Evolutionary conservation across 2,113 vertebrate species (phyloP), one percentile per base, ranked within the genome.

Genomic region (Pycnonotus jocosus): DNA sequence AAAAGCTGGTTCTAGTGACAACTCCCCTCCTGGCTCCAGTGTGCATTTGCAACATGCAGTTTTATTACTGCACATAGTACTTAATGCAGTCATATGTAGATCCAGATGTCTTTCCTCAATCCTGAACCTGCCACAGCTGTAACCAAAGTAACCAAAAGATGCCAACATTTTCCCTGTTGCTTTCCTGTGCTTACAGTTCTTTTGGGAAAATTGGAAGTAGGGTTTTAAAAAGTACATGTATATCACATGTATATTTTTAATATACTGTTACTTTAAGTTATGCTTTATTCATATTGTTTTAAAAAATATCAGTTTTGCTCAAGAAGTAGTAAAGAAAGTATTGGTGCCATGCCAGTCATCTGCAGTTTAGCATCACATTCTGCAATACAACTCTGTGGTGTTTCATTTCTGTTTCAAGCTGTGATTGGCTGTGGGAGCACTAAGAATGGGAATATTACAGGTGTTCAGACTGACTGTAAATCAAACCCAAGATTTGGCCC

Each of bases 361-460:
- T 93, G 60, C 69, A 86, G 47, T 80, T 88, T 64, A 88, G 44
- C 53, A 48, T 72, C 79, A 40, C 70, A 5, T 83, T 94, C 92
- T 92, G 68, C 56, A 86, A 23, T 90, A 78, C 79, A 70, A 21
- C 48, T 48, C 44, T 62, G 4, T 2, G 14, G 89, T 82, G 79
- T 95, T 96, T 92, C 73, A 81, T 93, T 92, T 68, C 87, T 95
- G 53, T 72, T 89, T 65, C 69, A 40, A 71, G 44, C 74, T 74
- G 74, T 78, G n/a, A 21, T n/a, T 84, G 95, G 83, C 74, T 81
- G 11, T 80, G 86, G 91, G 90, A 85, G 56, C 68, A 78, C 50
- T 66, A 61, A 72, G 53, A 83, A 27, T 86, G 70, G 73, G 54
- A 76, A 86, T 73, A 73, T 30, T 91, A 40, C 64, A 78, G 81